Evolutionary conservation across 2,113 vertebrate genomes (phyloP), one percentile per base, ranked within the genome.

Genomic region (Perca flavescens): DNA sequence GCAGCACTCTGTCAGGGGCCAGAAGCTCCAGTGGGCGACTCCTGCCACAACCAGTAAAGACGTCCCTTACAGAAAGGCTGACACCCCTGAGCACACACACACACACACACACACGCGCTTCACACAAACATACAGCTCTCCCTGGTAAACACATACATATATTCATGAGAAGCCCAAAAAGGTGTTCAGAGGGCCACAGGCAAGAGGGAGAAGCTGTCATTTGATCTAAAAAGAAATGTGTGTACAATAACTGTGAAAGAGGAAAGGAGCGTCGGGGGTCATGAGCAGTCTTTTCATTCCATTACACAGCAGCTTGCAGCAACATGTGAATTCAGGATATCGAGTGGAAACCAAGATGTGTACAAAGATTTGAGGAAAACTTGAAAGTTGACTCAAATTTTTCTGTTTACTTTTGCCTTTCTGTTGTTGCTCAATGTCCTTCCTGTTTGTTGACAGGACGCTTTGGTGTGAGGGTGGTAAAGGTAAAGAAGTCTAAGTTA

Each of bases 1-100:
- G 90, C 90, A 93, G 93, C 90, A 25, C 81, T 93, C 89, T 94
- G 92, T 92, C 91, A 87, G 88, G 89, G 86, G 88, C 89, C 90
- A 91, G 88, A 81, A 85, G 90, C 86, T 91, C 80, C 77, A 36
- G 84, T 89, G 88, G 86, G 88, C 70, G 50, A 88, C 85, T 90
- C 82, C 87, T 94, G 89, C 90, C 91, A 92, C 74, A 88, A 84
- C 79, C 89, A 78, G 83, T 92, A 79, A 88, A 90, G 87, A 89
- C 85, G 82, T 93, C 87, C 89, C 70, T 57, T 73, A 81, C 77
- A 88, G 78, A 85, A 75, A 77, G 64, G 69, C 86, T 88, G 85
- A 88, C 92, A 88, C 61, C 61, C 53, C 76, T 80, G 63, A 80
- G 58, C 74, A 74, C 67, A 70, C 74, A 77, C 71, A 64, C 52